Evolutionary conservation across 2,888 invertebrate genomes (phyloP), one percentile per base, ranked within the genome.

Genomic region (Limnephilus auricula): DNA sequence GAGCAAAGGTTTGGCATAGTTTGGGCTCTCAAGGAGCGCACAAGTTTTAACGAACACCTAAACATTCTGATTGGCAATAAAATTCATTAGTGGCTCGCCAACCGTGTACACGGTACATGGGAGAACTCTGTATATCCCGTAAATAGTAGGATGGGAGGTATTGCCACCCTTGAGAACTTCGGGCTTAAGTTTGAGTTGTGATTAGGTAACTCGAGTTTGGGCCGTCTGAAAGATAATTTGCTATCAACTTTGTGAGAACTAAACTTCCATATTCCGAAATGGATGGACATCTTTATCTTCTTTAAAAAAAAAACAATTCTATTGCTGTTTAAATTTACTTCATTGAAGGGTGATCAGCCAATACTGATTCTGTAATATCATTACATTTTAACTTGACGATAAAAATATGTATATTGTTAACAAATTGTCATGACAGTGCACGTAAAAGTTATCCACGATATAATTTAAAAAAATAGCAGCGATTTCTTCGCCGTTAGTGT

Each of bases 11-110:
- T 30, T 32, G 13, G 30, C 86, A 34, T 86, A 86, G 86, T 86
- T 86, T 65, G 86, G 86, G 65, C 50, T 86, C 31, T 65, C 86
- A 37, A 89, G 89, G 37, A 79, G 87, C 32, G 45, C 82, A 88
- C 82, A 87, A 91, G 87, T 92, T 92, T 92, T 91, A 91, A 92
- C 92, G 89, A 92, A 89, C 90, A 85, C 91, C 91, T 65, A 91
- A 92, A 90, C 88, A 84, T 89, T 40, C 87, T 92, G 92, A 92
- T 92, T 91, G 92, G 90, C 91, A 91, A 92, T 91, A 92, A 92
- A 92, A 92, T 92, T 92, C 91, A 91, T 91, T 91, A 92, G 90
- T 45, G 84, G 84, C 85, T 65, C 50, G 65, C 90, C 84, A 89
- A 87, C 85, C 65, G 30, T 87, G 50, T 45, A 31, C n/a, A n/a